These are phyloP conservation scores for Atherix ibis DNA, from an alignment of 2,888 invertebrate species.

Conservation along the genomic window DNA sequence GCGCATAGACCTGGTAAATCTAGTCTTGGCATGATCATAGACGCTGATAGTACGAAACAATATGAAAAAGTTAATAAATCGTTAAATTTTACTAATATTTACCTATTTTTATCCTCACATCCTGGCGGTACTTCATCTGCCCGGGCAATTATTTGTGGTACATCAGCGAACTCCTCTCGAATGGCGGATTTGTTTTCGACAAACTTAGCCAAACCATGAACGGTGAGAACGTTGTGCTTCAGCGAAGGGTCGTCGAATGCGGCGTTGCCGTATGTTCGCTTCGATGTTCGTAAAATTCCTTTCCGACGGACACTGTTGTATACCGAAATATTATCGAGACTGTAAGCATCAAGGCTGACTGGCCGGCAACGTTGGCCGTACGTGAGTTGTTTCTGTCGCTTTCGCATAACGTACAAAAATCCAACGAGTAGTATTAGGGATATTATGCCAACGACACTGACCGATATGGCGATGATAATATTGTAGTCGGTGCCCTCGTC, in stretches of 20 bases:
- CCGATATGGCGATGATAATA: conserved; percentile 64
- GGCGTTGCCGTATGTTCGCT: conserved; percentile 78
- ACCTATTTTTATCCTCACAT: conserved; percentile 75
- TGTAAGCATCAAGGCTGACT: conserved; percentile 76
- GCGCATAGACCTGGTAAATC: too few species aligned
- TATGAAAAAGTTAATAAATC: too few species aligned
- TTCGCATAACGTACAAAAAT: conserved; percentile 60
- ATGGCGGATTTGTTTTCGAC: conserved; percentile 53
- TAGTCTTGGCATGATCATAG: too few species aligned
- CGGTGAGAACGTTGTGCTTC: conserved; percentile 57
- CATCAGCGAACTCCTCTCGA: conserved; percentile 64
- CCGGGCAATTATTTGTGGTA: conserved; percentile 61
- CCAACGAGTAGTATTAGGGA: conserved; percentile 62
- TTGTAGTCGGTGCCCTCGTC: conserved; percentile 35
- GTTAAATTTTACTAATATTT: too few species aligned
- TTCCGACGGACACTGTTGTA: conserved; percentile 63
- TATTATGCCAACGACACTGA: conserved; percentile 64
- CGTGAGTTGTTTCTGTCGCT: conserved; percentile 62
- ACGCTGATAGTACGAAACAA: too few species aligned
- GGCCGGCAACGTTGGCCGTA: conserved; percentile 80
- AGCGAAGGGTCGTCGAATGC: conserved; percentile 73
- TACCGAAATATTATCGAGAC: conserved; percentile 76
- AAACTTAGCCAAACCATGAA: conserved; percentile 60
- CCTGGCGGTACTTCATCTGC: conserved; percentile 74
- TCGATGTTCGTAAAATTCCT: conserved; percentile 57